Evolutionary conservation across 2,888 invertebrate species (phyloP).

Genomic region (Ceratothoa steindachneri): DNA sequence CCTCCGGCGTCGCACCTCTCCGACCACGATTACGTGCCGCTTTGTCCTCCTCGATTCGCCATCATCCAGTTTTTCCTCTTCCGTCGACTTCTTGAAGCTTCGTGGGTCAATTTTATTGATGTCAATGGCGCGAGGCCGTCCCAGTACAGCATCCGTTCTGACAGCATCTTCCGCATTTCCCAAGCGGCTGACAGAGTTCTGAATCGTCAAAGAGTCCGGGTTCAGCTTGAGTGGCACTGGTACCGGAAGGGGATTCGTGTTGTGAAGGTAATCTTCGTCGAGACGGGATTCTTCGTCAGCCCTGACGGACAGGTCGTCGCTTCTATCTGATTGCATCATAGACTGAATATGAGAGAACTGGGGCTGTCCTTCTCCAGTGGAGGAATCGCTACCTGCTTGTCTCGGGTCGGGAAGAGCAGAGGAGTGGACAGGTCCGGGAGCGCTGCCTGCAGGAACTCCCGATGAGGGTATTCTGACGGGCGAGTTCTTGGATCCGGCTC

Average conservation of each 20-base stretch:
- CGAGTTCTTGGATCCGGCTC: conserved; percentile 9
- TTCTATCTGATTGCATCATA: too few species aligned
- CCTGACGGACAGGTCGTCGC: conserved; percentile 62
- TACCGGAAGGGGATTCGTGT: conserved; percentile 30
- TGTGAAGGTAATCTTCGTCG: neutral
- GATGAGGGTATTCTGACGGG: too few species aligned
- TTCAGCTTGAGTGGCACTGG: conserved; percentile 13
- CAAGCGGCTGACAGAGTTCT: conserved; percentile 48
- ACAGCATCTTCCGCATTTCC: too few species aligned
- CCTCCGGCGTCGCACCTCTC: too few species aligned
- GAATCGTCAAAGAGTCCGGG: conserved; percentile 18
- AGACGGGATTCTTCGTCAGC: conserved; percentile 67
- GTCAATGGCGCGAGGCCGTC: conserved; percentile 82
- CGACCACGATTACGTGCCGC: conserved; percentile 54
- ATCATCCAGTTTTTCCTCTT: conserved; percentile 65
- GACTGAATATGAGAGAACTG: conserved; percentile 73
- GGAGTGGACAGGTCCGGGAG: conserved; percentile 50
- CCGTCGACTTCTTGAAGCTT: conserved; percentile 63
- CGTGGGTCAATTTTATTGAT: conserved; percentile 64
- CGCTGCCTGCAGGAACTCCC: conserved; percentile 23
- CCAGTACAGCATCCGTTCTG: conserved; percentile 74
- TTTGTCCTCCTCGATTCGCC: conserved; percentile 50
- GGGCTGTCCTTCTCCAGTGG: conserved; percentile 60
- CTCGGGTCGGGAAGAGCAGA: conserved; percentile 62
- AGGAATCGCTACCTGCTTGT: conserved; percentile 67